These are phyloP conservation scores for Geococcyx californianus DNA, from an alignment of 2,113 vertebrate genomes.

Conservation along the genomic window DNA sequence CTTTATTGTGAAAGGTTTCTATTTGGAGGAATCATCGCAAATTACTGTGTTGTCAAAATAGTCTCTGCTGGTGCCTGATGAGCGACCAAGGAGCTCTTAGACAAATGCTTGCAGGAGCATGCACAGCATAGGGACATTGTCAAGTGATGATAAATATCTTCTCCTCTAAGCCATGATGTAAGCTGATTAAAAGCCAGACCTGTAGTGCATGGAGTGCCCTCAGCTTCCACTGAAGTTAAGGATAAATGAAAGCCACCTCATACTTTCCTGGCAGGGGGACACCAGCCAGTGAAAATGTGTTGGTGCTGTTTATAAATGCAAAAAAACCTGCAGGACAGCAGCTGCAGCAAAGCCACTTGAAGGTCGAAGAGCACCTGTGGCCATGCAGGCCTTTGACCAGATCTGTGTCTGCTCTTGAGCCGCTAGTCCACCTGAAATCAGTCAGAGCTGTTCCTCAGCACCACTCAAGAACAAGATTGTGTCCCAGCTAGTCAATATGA, in stretches of 20 bases:
- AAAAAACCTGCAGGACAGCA: neutral
- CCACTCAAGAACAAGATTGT: neutral
- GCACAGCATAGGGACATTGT: accelerated
- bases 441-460: neutral
- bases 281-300: accelerated
- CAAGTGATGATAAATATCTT: neutral
- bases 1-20: neutral
- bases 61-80: neutral
- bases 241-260: neutral
- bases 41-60: conserved; percentile 19
- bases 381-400: neutral
- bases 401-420: neutral
- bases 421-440: neutral
- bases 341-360: neutral
- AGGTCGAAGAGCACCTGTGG: neutral
- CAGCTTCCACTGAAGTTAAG: neutral
- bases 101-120: accelerated
- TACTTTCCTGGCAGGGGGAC: accelerated
- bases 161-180: neutral
- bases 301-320: neutral
- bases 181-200: neutral
- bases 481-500: neutral
- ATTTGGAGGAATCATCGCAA: neutral
- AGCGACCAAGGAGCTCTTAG: neutral
- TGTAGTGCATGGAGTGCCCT: neutral